A percentile compares a stretch with the other conserved stretches of the same genome.
phyloP scores from a whole-genome alignment of 2,888 invertebrate species.

The Mellilla xanthometata region DNA sequence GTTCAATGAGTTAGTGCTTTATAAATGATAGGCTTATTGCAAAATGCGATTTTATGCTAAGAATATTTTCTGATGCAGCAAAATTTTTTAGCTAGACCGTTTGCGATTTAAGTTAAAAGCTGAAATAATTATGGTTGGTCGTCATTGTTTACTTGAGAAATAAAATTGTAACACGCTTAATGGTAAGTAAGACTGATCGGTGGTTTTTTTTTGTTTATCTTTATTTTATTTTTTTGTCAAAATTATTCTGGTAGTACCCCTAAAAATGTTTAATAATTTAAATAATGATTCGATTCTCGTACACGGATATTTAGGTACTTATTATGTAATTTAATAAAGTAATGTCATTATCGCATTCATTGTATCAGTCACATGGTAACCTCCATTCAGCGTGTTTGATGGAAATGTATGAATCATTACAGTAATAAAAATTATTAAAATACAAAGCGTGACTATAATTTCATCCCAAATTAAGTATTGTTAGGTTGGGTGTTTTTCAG shows the following conservation, averaged over 20 bases:
- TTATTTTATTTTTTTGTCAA: background rate
- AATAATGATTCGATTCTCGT: constrained; percentile 58
- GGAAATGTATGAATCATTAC: constrained; percentile 66
- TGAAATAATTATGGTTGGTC: background rate
- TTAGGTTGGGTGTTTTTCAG: background rate
- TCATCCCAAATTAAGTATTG: background rate
- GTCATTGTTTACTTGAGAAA: constrained; percentile 36
- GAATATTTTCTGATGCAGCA: too few relatives aligned
- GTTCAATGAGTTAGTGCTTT: too few relatives aligned
- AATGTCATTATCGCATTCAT: constrained; percentile 49
- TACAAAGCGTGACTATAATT: constrained; percentile 16
- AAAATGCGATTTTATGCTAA: too few relatives aligned
- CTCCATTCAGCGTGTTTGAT: constrained; percentile 74
- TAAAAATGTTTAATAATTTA: constrained; percentile 64
- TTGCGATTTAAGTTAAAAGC: too few relatives aligned
- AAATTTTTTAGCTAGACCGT: too few relatives aligned
- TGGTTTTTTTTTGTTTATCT: constrained; percentile 27
- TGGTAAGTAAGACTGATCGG: constrained; percentile 59
- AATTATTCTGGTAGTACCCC: background rate
- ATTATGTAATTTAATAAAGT: constrained; percentile 48
- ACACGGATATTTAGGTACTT: constrained; percentile 38
- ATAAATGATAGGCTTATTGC: too few relatives aligned
- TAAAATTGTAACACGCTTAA: constrained; percentile 52
- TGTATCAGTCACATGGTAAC: constrained; percentile 69
- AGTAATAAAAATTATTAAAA: constrained; percentile 32